Evolutionary conservation across 2,113 vertebrate species (phyloP).

Genomic region (Sceloporus tristichus): DNA sequence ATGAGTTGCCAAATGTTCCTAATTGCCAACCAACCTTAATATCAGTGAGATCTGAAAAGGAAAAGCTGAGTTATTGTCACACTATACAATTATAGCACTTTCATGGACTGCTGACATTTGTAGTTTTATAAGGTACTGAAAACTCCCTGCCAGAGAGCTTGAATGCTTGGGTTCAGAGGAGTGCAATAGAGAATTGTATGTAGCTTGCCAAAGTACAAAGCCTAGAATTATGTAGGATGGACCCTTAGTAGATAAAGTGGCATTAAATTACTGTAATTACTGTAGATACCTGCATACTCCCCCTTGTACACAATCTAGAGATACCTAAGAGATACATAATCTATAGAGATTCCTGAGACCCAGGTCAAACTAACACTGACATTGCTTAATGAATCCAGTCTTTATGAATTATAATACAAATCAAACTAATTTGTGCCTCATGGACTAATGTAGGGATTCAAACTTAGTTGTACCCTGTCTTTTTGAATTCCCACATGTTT

Average conservation of each 20-base stretch:
- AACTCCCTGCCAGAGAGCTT: no score
- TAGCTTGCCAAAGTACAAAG: no score
- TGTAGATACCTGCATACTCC: no score
- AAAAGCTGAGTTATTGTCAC: background rate
- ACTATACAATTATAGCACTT: no score
- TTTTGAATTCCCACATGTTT: background rate
- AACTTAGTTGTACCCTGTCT: background rate
- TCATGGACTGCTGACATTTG: no score
- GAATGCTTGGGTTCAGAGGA: no score
- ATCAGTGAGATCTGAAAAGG: conserved; percentile 1
- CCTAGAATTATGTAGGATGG: no score
- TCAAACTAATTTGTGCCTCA: background rate
- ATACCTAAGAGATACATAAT: background rate
- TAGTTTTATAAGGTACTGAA: no score
- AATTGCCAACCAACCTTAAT: background rate
- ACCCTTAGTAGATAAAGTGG: no score
- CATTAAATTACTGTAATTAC: no score
- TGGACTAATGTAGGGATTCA: background rate
- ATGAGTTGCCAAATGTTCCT: background rate
- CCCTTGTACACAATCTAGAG: no score
- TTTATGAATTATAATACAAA: background rate
- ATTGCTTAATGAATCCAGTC: background rate
- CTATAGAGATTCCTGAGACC: background rate
- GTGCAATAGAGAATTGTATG: no score
- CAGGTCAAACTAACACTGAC: background rate